Percentiles rank a stretch among this genome's conserved stretches.
Conservation (phyloP, 2,797 vertebrate genomes). For the Acanthopagrus latus region DNA sequence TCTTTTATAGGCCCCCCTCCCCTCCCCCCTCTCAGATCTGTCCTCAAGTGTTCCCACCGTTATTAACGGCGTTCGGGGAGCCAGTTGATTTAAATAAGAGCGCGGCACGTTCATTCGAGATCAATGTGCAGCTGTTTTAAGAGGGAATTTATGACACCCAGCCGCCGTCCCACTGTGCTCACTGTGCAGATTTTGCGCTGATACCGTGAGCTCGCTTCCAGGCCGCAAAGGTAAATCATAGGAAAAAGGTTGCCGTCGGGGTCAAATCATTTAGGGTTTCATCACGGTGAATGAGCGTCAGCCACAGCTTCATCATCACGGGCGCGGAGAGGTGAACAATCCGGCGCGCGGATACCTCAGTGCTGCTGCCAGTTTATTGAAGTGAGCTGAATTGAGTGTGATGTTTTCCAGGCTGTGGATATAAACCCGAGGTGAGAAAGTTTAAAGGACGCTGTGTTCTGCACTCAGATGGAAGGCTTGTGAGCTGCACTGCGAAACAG, state of each 20-base stretch:
- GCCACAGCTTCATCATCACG: conserved; percentile 60
- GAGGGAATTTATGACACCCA: conserved; percentile 68
- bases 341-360: not conserved
- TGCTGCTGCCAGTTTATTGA: conserved; percentile 51
- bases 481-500: conserved; percentile 8
- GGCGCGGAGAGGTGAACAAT: conserved; percentile 33
- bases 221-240: conserved; percentile 66
- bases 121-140: conserved; percentile 77
- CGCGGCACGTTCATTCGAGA: conserved; percentile 49
- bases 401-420: conserved; percentile 59
- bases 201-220: conserved; percentile 68
- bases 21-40: conserved; percentile 29
- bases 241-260: conserved; percentile 42
- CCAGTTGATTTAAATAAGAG: conserved; percentile 72
- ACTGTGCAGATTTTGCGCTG: conserved; percentile 73
- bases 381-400: conserved; percentile 44
- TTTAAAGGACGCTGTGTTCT: conserved; percentile 60
- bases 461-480: conserved; percentile 32
- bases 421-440: conserved; percentile 52
- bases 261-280: conserved; percentile 78
- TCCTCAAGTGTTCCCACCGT: conserved; percentile 57
- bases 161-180: conserved; percentile 48
- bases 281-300: conserved; percentile 50
- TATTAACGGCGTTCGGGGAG: conserved; percentile 67
- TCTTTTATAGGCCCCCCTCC: conserved; percentile 59